A percentile compares a stretch with the other conserved stretches of the same genome.
These are phyloP conservation scores for Sminthurides aquaticus DNA, from an alignment of 2,888 invertebrate genomes.

Conservation along the genomic window DNA sequence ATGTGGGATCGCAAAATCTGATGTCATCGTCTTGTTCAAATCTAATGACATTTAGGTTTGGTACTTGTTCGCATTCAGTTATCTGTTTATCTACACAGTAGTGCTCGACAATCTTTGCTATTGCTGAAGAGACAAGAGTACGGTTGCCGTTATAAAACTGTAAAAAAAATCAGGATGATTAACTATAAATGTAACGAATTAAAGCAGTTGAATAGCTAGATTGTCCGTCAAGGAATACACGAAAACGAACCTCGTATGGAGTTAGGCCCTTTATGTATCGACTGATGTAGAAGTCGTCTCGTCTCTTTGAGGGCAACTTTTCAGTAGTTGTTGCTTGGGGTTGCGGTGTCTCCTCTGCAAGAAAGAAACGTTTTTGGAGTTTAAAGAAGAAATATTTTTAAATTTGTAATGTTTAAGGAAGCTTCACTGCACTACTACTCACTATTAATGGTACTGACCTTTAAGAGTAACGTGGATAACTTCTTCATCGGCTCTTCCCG, in stretches of 20 bases:
- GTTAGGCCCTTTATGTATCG: not conserved
- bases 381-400: no score
- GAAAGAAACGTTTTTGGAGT: no score
- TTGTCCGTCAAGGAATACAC: not conserved
- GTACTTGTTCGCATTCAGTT: not conserved
- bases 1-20: conserved; percentile 11
- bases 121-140: not conserved
- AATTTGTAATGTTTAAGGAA: not conserved
- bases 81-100: not conserved
- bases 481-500: not conserved
- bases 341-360: not conserved
- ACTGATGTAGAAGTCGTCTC: not conserved
- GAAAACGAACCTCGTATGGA: not conserved
- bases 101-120: conserved; percentile 5
- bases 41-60: not conserved
- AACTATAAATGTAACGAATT: not conserved
- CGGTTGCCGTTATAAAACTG: conserved; percentile 3
- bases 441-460: not conserved
- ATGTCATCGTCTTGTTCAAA: conserved; percentile 8
- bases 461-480: not conserved
- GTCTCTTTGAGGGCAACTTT: not conserved
- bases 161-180: not conserved
- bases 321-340: not conserved
- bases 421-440: not conserved
- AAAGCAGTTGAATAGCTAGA: no score